Evolutionary conservation across 2,113 vertebrate genomes (phyloP), one percentile per base, ranked within the genome.

Genomic region (Pelvicachromis taeniatus): DNA sequence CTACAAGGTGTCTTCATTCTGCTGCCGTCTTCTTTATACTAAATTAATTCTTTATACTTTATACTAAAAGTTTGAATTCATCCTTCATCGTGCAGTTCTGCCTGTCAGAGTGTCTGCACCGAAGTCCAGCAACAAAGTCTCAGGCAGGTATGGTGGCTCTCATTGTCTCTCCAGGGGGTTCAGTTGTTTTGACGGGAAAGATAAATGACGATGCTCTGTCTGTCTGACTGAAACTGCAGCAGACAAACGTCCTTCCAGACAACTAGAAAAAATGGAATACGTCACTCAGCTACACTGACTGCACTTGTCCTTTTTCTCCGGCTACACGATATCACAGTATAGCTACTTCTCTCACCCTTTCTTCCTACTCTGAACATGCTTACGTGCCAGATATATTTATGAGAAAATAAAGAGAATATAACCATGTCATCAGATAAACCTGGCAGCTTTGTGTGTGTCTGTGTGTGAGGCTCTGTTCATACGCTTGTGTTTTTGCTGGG

Each of bases 191-290:
- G 84, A 79, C 84, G 81, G 55, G 73, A 56, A 58, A 77, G 81
- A 90, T 84, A 82, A 86, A 88, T 82, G 89, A 84, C 16, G 78
- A 65, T 7, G 68, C 40, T 80, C 4, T 4, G 50, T 78, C 80
- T 77, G 70, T 75, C 81, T 11, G 40, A 58, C 21, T 65, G 50
- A 73, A 31, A 87, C 21, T 6, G 78, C 78, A 48, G 45, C 54
- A 14, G 42, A 45, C 35, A 52, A 75, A 85, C 58, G 26, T 53
- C 11, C 12, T 16, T 26, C 21, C 65, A 70, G 13, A 70, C 38
- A 26, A 17, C 65, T 16, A 16, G 38, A 26, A 45, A 42, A 23
- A 45, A 31, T 58, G 63, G 13, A 45, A 45, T 0, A 70, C 4
- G 12, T 1, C 38, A 26, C 38, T 45, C 38, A 26, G 12, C n/a